These are phyloP conservation scores for Drosophila mayri DNA, from an alignment of 1,140 invertebrate species.

Conservation along the genomic window DNA sequence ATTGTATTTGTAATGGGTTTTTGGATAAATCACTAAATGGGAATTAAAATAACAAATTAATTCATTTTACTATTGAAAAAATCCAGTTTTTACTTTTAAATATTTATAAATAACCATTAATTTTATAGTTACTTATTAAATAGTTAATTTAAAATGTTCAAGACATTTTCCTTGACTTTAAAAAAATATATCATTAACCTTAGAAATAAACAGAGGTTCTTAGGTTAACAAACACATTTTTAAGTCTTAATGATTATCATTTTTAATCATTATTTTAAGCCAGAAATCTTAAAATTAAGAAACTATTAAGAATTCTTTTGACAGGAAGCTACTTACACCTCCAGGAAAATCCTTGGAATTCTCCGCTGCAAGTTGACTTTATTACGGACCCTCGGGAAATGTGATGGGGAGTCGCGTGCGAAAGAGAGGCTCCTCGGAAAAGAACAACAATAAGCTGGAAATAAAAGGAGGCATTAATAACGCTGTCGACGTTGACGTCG, in stretches of 20 bases:
- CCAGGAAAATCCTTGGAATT: conserved; percentile 4
- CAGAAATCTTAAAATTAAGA: background rate
- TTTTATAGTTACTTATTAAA: background rate
- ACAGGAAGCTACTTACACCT: conserved; percentile 3
- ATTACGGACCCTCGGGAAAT: conserved; percentile 22
- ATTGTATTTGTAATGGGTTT: background rate
- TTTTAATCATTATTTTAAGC: no score
- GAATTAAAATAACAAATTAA: background rate
- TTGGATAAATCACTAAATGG: background rate
- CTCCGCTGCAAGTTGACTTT: conserved; percentile 33
- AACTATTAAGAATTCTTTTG: background rate
- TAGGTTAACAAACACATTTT: no score
- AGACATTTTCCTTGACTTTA: no score
- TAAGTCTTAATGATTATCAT: no score
- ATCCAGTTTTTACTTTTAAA: no score
- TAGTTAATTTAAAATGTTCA: background rate
- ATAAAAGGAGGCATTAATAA: conserved; percentile 64
- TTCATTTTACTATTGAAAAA: background rate
- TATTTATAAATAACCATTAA: no score
- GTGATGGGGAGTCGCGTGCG: conserved; percentile 16
- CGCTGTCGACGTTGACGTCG: conserved; percentile 36
- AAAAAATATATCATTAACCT: no score
- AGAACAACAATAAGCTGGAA: conserved; percentile 49
- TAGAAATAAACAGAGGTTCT: no score
- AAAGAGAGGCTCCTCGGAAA: conserved; percentile 31